A percentile compares a stretch with the other conserved stretches of the same genome.
phyloP scores from a whole-genome alignment of 2,888 invertebrate species.

The Lasioglossum vierecki region DNA sequence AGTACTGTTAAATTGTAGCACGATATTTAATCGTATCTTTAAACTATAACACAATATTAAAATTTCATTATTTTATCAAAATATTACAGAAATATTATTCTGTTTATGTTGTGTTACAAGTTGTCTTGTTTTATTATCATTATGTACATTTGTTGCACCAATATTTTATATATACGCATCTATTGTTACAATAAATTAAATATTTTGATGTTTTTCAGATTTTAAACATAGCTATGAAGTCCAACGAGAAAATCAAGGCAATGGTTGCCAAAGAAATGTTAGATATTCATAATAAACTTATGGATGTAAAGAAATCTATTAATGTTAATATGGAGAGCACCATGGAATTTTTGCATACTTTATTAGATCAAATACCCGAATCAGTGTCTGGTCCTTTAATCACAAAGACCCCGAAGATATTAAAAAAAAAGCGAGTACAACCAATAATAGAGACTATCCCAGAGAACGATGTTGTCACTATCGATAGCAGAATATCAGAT shows the following conservation, averaged over 20 bases:
- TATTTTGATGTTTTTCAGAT: conserved; percentile 17
- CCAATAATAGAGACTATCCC: conserved; percentile 80
- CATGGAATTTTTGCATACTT: conserved; percentile 58
- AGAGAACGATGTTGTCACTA: conserved; percentile 71
- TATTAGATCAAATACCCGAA: conserved; percentile 72
- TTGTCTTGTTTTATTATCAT: neutral
- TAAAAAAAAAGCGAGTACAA: conserved; percentile 66
- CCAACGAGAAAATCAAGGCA: conserved; percentile 65
- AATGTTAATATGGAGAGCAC: conserved; percentile 52
- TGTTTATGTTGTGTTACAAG: neutral
- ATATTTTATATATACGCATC: neutral
- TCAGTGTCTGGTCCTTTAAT: conserved; percentile 71
- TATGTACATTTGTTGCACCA: neutral
- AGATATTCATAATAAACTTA: conserved; percentile 50
- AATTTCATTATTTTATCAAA: neutral
- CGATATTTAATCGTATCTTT: too few relatives aligned
- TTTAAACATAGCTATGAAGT: conserved; percentile 62
- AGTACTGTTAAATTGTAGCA: too few relatives aligned
- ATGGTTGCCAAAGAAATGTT: conserved; percentile 67
- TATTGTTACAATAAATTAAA: neutral
- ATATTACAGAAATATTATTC: neutral
- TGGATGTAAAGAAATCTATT: conserved; percentile 58
- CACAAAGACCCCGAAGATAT: conserved; percentile 77
- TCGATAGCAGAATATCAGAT: conserved; percentile 3
- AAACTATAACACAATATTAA: too few relatives aligned